phyloP scores from a whole-genome alignment of 2,113 vertebrate genomes.

The cattle (Bos taurus) region DNA sequence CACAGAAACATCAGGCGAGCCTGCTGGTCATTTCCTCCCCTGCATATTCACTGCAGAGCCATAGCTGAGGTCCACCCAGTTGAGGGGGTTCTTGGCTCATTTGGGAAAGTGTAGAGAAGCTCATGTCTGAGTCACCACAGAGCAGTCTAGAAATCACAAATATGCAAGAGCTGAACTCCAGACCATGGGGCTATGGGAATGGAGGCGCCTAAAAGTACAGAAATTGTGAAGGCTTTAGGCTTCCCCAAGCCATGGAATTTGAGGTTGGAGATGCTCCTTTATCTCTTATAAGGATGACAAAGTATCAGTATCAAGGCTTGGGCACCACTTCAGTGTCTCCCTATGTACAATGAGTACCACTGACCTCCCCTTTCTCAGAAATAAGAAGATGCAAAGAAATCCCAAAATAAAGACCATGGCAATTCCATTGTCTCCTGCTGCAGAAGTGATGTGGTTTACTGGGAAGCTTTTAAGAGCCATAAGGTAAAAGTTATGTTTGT shows the following conservation, averaged over 20 bases:
- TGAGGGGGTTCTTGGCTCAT: not conserved
- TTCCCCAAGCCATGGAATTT: not conserved
- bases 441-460: not conserved
- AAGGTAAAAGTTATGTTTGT: not conserved
- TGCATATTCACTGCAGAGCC: accelerated
- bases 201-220: accelerated
- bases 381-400: not conserved
- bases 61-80: not conserved
- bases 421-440: not conserved
- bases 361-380: not conserved
- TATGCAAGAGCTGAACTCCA: not conserved
- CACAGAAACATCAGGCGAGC: not conserved
- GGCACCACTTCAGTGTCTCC: no score
- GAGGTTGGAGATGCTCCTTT: not conserved
- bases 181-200: no score
- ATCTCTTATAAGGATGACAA: not conserved
- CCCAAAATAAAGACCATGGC: not conserved
- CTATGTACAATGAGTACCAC: accelerated
- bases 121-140: accelerated
- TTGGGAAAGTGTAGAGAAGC: not conserved
- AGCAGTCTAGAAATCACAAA: not conserved
- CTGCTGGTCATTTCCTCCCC: no score
- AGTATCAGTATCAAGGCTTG: not conserved
- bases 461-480: not conserved
- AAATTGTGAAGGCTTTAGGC: not conserved